phyloP scores from a whole-genome alignment of 2,888 invertebrate genomes.

The Cepaea hortensis region DNA sequence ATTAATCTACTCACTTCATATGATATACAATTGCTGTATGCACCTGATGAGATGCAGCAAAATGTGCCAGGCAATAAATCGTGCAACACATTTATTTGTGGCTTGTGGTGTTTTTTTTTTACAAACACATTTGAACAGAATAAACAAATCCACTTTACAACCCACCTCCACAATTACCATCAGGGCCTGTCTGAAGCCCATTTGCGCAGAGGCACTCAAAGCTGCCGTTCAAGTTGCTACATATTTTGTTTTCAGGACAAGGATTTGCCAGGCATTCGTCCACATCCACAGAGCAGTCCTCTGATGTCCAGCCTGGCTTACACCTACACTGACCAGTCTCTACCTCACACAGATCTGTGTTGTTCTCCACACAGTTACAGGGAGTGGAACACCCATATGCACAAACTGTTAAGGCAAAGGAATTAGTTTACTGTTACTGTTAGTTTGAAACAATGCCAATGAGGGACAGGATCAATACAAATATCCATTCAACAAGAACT shows the following conservation, averaged over 20 bases:
- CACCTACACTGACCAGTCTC: conserved; percentile 1
- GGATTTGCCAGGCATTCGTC: conserved; percentile 10
- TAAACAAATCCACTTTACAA: not conserved
- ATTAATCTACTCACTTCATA: too few relatives aligned
- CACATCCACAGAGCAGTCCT: conserved; percentile 18
- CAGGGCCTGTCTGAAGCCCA: conserved; percentile 4
- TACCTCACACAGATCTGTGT: not conserved
- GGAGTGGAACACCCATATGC: not conserved
- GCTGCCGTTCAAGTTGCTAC: not conserved
- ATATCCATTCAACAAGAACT: too few relatives aligned
- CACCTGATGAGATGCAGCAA: too few relatives aligned
- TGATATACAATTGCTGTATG: too few relatives aligned
- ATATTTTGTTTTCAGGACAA: not conserved
- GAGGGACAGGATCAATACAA: too few relatives aligned
- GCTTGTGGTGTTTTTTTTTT: too few relatives aligned
- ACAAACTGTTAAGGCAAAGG: not conserved
- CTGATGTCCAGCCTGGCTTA: conserved; percentile 10
- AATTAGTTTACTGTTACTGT: too few relatives aligned
- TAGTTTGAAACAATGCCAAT: too few relatives aligned
- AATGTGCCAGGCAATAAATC: too few relatives aligned
- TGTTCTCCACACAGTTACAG: conserved; percentile 9
- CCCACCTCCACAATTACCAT: not conserved
- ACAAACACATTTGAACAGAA: too few relatives aligned
- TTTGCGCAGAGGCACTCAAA: conserved; percentile 3
- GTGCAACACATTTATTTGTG: too few relatives aligned